A percentile compares a stretch with the other conserved stretches of the same genome.
These are phyloP conservation scores for Drosophila arizonae DNA, from an alignment of 1,140 invertebrate species.

Conservation along the genomic window DNA sequence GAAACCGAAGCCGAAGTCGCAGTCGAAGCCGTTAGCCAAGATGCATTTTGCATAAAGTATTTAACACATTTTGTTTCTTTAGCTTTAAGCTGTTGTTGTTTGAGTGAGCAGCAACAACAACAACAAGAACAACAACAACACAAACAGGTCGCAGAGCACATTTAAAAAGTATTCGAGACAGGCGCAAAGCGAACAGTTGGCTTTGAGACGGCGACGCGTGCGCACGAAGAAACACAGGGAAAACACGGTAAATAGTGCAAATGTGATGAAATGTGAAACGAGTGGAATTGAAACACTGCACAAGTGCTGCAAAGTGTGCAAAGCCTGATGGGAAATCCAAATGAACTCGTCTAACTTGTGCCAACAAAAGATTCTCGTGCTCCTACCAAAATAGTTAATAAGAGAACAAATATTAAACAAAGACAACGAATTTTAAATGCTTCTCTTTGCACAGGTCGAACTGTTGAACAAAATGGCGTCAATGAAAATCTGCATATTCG, in stretches of 20 bases:
- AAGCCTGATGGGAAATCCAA: slow-evolving; percentile 13
- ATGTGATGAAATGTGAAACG: neutral
- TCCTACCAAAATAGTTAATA: slow-evolving; percentile 7
- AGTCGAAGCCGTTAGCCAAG: slow-evolving; percentile 8
- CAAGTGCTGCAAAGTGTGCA: slow-evolving; percentile 16
- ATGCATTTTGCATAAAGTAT: slow-evolving; percentile 61
- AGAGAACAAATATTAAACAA: slow-evolving; percentile 24
- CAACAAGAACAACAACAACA: slow-evolving; percentile 3
- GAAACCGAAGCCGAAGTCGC: neutral
- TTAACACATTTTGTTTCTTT: slow-evolving; percentile 27
- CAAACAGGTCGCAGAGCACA: slow-evolving; percentile 41
- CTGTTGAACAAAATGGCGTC: slow-evolving; percentile 67
- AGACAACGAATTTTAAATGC: neutral
- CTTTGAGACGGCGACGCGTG: slow-evolving; percentile 56
- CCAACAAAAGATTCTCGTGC: neutral
- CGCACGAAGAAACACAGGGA: slow-evolving; percentile 39
- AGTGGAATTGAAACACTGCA: slow-evolving; percentile 27
- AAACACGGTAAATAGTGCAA: slow-evolving; percentile 43
- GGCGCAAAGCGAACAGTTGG: slow-evolving; percentile 40
- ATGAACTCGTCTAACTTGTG: neutral
- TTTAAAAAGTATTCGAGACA: slow-evolving; percentile 41
- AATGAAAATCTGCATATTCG: slow-evolving; percentile 78
- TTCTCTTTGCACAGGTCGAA: slow-evolving; percentile 61
- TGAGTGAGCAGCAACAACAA: slow-evolving; percentile 8
- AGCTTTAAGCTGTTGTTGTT: slow-evolving; percentile 11